phyloP scores from a whole-genome alignment of 1,140 invertebrate species.

The Zaprionus nigranus region DNA sequence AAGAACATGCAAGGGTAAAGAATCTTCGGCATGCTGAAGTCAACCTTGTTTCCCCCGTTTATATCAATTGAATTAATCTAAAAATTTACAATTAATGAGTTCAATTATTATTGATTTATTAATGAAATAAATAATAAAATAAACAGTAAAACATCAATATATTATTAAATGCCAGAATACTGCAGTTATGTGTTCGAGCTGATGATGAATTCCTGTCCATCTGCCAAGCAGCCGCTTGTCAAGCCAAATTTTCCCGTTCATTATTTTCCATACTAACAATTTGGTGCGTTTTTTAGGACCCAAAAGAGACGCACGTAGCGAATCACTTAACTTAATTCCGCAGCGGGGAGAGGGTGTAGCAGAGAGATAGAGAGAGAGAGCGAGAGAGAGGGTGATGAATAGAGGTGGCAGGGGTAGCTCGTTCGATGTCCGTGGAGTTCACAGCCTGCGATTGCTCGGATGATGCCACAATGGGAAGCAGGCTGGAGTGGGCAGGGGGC shows the following conservation, averaged over 20 bases:
- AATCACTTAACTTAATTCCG: constrained; percentile 83
- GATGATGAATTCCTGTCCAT: not conserved
- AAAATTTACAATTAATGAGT: no score
- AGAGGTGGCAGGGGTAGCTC: constrained; percentile 1
- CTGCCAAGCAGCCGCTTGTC: constrained; percentile 1
- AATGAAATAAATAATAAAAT: no score
- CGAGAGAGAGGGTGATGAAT: not conserved
- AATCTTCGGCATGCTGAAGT: no score
- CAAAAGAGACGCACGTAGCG: constrained; percentile 80
- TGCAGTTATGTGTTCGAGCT: not conserved
- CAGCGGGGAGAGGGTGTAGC: not conserved
- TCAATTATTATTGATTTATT: no score
- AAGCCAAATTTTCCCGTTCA: constrained; percentile 20
- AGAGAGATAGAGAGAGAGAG: not conserved
- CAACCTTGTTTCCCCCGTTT: no score
- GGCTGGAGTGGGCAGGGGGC: not conserved
- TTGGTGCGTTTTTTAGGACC: constrained; percentile 36
- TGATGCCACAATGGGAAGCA: constrained; percentile 55
- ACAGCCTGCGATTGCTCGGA: not conserved
- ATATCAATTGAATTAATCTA: no score
- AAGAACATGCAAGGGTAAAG: no score
- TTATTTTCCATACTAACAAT: constrained; percentile 18
- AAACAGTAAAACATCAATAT: no score
- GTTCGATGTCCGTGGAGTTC: constrained; percentile 23
- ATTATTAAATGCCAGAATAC: no score